A percentile compares a stretch with the other conserved stretches of the same genome.
phyloP scores from a whole-genome alignment of 2,797 vertebrate genomes.

The Xenopus petersii region DNA sequence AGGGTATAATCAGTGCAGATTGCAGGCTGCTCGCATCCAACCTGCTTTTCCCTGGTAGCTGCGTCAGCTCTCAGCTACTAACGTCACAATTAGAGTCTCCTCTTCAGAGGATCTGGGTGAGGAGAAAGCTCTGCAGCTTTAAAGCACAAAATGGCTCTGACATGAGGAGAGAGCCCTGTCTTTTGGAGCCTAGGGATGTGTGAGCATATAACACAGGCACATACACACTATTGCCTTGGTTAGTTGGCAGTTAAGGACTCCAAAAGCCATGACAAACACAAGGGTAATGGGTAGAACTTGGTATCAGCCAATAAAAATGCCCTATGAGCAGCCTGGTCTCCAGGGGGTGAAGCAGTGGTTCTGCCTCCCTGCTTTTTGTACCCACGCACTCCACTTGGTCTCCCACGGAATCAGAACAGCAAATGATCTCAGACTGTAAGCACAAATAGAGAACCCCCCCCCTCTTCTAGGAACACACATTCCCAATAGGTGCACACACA shows the following conservation, averaged over 20 bases:
- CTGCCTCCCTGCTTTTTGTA: conserved; percentile 72
- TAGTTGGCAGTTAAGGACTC: background rate
- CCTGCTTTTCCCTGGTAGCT: conserved; percentile 81
- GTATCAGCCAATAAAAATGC: conserved; percentile 75
- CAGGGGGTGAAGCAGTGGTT: conserved; percentile 73
- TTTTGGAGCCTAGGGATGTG: too few species aligned
- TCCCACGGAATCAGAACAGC: conserved; percentile 78
- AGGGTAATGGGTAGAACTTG: conserved; percentile 66
- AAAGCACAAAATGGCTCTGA: conserved; percentile 61
- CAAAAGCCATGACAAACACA: conserved; percentile 11
- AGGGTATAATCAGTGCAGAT: conserved; percentile 76
- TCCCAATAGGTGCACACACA: too few species aligned
- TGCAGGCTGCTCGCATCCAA: conserved; percentile 74
- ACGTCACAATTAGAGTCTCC: conserved; percentile 99
- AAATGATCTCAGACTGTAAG: conserved; percentile 65
- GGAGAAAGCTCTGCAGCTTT: conserved; percentile 74
- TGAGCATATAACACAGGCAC: too few species aligned
- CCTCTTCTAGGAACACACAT: too few species aligned
- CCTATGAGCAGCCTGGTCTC: conserved; percentile 70
- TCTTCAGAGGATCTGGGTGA: conserved; percentile 87
- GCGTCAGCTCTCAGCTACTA: conserved; percentile 97
- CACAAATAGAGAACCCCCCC: conserved; percentile 18
- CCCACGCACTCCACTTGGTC: conserved; percentile 81
- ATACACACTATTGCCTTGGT: too few species aligned
- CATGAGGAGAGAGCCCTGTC: background rate